These are phyloP conservation scores for Priapulus caudatus DNA, from an alignment of 2,888 invertebrate genomes.

Conservation along the genomic window DNA sequence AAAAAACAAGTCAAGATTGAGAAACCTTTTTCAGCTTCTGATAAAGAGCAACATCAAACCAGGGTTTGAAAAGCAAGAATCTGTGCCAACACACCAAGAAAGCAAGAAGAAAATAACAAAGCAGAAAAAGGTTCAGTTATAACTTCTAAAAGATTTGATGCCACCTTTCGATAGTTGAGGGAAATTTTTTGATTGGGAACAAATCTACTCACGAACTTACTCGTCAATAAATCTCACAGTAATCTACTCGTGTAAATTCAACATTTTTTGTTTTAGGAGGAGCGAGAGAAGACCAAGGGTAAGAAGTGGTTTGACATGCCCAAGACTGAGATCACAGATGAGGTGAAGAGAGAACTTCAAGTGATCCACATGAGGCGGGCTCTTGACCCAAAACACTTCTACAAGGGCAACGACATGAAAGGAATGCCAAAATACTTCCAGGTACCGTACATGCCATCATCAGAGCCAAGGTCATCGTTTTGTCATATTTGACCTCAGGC, in stretches of 20 bases:
- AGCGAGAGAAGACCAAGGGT: constrained; percentile 68
- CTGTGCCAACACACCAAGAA: constrained; percentile 45
- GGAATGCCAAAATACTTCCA: constrained; percentile 85
- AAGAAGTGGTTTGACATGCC: constrained; percentile 77
- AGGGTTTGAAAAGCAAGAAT: constrained; percentile 52
- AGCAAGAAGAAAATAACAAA: no score
- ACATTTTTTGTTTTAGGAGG: constrained; percentile 46
- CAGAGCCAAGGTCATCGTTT: no score
- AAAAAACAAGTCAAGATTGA: no score
- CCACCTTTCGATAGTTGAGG: no score
- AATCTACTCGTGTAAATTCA: no score
- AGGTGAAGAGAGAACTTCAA: constrained; percentile 72
- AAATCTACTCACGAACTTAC: no score
- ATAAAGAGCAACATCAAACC: constrained; percentile 50
- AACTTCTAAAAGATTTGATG: no score
- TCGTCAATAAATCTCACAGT: no score
- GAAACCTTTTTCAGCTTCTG: no score
- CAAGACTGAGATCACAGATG: constrained; percentile 70
- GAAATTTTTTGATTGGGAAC: no score
- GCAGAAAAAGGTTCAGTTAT: constrained; percentile 51
- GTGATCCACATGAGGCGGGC: constrained; percentile 82
- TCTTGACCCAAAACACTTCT: constrained; percentile 83
- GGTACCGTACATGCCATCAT: no score
- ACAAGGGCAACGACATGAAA: constrained; percentile 79
- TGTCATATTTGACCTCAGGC: no score